Evolutionary conservation across 2,113 vertebrate genomes (phyloP).

Genomic region (Motacilla tschutschensis): DNA sequence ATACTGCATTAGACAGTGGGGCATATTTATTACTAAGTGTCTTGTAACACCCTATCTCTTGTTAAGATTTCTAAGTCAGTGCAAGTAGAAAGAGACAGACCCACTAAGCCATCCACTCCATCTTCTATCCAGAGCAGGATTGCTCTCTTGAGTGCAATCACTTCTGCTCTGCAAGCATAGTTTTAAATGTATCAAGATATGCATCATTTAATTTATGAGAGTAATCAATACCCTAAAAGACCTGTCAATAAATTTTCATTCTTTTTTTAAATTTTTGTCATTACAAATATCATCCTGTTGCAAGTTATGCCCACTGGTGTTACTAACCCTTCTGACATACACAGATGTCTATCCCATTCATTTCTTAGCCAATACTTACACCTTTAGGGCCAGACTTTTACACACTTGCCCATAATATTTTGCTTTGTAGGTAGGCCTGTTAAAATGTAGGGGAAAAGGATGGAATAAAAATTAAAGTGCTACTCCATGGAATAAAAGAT

Average conservation of each 20-base stretch:
- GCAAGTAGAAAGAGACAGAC: not conserved
- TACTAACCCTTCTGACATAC: not conserved
- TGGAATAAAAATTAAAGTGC: slow-evolving; percentile 6
- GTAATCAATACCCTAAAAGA: slow-evolving; percentile 4
- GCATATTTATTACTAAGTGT: not conserved
- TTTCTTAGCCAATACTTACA: not conserved
- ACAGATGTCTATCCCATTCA: not conserved
- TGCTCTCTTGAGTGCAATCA: not conserved
- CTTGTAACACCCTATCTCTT: not conserved
- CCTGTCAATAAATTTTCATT: slow-evolving; percentile 28
- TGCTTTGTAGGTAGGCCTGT: slow-evolving; percentile 4
- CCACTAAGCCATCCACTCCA: not conserved
- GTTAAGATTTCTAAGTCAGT: not conserved
- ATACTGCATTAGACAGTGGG: not conserved
- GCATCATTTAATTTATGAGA: not conserved
- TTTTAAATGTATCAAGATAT: not conserved
- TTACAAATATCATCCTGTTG: not conserved
- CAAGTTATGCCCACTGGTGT: not conserved
- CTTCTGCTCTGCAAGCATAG: not conserved
- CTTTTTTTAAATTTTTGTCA: not conserved
- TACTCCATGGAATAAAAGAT: slow-evolving; percentile 26
- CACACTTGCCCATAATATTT: not conserved
- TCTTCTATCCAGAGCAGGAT: not conserved
- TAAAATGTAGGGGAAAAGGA: slow-evolving; percentile 2
- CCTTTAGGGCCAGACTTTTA: slow-evolving; percentile 10